Base-by-base conservation (phyloP, 2,888 invertebrate species). In the Chamaedrilus cognettii region DNA sequence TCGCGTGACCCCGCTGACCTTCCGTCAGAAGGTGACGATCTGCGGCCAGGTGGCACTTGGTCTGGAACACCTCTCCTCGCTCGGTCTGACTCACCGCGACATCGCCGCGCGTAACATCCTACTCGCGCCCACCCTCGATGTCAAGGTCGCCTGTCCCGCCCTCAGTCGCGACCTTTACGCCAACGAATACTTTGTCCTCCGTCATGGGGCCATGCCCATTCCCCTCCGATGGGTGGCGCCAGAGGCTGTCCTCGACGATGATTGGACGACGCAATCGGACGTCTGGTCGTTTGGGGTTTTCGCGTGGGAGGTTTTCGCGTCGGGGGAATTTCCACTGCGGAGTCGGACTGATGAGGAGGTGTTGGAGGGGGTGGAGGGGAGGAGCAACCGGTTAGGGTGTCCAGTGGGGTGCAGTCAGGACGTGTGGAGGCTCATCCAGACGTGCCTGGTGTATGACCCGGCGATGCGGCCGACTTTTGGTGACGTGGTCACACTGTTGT, bases 241-340 rank as follows among this genome's bases (percentile, higher is more conserved):
- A 5, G 96, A 97, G 82, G 94, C 94, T 1, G 90, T 94, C 0
- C 86, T 91, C 73, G 95, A 96, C 77, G 93, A 93, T 67, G 57
- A 95, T 72, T 94, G 90, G 82, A 94, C 95, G 15, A 91, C 92
- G 52, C 95, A 95, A 82, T 94, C 94, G 77, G 96, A 96, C 83
- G 91, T 94, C 0, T 96, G 94, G 85, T 90, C 95, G 74, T 96
- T 91, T 80, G 94, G 91, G 0, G 92, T 91, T 26, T 88, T 94
- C 11, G 87, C 93, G 28, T 95, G 94, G 94, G 96, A 96, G 85
- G 89, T 96, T 72, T 90, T 92, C 82, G 88, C 89, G 73, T 89
- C 91, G 79, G 92, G 90, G 19, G 90, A 90, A 75, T 80, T 92
- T 74, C 93, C 93, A 0, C 90, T 91, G 78, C 87, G 88, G 19